A percentile compares a stretch with the other conserved stretches of the same genome.
Evolutionary conservation across 1,140 invertebrate genomes (phyloP).

Genomic region (Mycetomoellerius zeteki): DNA sequence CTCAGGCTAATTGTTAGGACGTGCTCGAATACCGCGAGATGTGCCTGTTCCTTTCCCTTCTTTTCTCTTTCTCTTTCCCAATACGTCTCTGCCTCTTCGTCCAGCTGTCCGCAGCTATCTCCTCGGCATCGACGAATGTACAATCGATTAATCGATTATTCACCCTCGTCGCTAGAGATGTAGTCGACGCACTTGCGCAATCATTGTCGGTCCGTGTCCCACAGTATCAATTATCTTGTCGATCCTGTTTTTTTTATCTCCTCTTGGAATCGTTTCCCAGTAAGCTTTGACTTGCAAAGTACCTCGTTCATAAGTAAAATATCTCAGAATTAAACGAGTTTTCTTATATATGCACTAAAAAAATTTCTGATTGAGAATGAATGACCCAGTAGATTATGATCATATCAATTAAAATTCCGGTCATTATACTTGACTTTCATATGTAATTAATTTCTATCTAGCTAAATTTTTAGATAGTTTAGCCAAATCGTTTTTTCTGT

Average conservation of each 20-base stretch:
- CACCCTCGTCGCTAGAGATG: conserved; percentile 45
- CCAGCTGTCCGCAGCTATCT: conserved; percentile 52
- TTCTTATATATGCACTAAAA: neutral
- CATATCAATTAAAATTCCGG: too few relatives aligned
- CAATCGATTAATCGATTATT: conserved; percentile 80
- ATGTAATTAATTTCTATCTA: too few relatives aligned
- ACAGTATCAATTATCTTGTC: conserved; percentile 69
- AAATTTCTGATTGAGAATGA: neutral
- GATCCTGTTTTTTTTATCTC: conserved; percentile 52
- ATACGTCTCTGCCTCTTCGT: conserved; percentile 12
- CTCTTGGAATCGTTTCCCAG: conserved; percentile 17
- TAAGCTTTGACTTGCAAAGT: neutral
- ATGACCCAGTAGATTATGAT: too few relatives aligned
- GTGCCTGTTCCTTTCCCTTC: conserved; percentile 27
- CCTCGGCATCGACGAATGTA: conserved; percentile 60
- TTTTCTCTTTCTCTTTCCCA: conserved; percentile 32
- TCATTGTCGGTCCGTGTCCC: conserved; percentile 56
- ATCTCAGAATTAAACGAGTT: neutral
- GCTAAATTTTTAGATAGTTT: too few relatives aligned
- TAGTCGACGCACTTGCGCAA: conserved; percentile 64
- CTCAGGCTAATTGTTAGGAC: conserved; percentile 81
- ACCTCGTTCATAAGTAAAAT: neutral
- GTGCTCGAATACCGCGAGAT: conserved; percentile 73
- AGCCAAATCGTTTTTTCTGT: too few relatives aligned
- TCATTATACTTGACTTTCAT: too few relatives aligned